Percentiles rank a stretch among this genome's conserved stretches.
phyloP scores from a whole-genome alignment of 2,113 vertebrate genomes.

The Phainopepla nitens region DNA sequence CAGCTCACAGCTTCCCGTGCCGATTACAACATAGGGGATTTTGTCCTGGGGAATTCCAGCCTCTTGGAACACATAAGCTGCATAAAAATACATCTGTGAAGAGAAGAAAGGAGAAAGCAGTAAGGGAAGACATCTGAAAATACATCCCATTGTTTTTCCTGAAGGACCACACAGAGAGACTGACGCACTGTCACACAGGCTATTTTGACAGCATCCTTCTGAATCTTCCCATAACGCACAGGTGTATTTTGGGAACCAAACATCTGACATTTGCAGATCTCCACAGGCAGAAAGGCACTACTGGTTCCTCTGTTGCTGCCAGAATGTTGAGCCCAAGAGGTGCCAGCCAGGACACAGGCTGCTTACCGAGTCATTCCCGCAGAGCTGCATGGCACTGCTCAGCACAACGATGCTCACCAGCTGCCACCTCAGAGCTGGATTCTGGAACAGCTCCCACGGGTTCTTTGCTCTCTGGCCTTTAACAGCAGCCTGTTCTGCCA shows the following conservation, averaged over 20 bases:
- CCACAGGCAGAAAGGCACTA: not conserved
- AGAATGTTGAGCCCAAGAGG: not conserved
- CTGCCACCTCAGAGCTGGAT: conserved; percentile 77
- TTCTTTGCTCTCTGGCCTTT: conserved; percentile 57
- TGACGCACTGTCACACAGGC: not conserved
- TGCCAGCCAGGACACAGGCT: fast-evolving
- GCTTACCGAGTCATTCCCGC: conserved; percentile 86
- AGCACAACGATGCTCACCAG: conserved; percentile 78
- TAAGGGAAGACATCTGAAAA: not conserved
- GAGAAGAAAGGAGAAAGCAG: not conserved
- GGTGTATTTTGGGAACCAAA: not conserved
- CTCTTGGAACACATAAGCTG: conserved; percentile 82
- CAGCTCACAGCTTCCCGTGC: conserved; percentile 87
- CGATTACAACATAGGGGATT: conserved; percentile 83
- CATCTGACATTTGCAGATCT: not conserved
- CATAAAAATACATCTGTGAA: conserved; percentile 87
- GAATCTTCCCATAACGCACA: not conserved
- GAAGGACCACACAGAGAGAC: not conserved
- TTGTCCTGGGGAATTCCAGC: conserved; percentile 78
- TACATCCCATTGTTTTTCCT: not conserved
- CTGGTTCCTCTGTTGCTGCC: not conserved
- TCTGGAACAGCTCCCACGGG: conserved; percentile 79
- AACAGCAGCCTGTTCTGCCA: conserved; percentile 77
- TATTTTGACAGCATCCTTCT: not conserved
- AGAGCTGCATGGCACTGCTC: conserved; percentile 90